Conservation (phyloP, 2,113 vertebrate genomes). For the Heptranchias perlo region DNA sequence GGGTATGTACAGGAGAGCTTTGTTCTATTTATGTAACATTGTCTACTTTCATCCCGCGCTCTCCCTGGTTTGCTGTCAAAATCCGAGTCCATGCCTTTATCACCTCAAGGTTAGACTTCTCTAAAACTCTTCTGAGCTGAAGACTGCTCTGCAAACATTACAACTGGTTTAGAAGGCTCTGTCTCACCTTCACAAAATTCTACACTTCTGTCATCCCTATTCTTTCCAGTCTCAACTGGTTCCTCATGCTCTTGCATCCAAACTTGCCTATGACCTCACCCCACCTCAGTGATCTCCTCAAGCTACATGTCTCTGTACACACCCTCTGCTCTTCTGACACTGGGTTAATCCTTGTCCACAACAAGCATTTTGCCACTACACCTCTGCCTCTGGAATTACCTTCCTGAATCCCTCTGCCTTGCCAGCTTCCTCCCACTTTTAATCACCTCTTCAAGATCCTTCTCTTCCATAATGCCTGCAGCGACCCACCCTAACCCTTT, state of each 20-base stretch:
- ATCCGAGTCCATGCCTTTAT: background rate
- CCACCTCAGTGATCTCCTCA: background rate
- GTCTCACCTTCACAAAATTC: background rate
- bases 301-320: background rate
- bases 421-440: no score
- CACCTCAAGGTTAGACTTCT: background rate
- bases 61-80: background rate
- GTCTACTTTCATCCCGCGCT: background rate
- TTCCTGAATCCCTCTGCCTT: no score
- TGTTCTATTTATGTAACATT: background rate
- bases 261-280: no score
- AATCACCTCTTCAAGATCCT: no score
- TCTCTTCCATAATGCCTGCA: no score
- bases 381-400: no score
- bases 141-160: background rate
- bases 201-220: background rate
- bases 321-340: background rate
- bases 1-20: background rate
- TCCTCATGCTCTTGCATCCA: no score
- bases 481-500: no score
- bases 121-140: background rate
- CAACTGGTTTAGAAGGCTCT: background rate
- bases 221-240: background rate
- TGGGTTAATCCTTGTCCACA: background rate
- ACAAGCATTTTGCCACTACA: background rate